phyloP scores from a whole-genome alignment of 2,113 vertebrate species.

The Planiliza haematocheilus region DNA sequence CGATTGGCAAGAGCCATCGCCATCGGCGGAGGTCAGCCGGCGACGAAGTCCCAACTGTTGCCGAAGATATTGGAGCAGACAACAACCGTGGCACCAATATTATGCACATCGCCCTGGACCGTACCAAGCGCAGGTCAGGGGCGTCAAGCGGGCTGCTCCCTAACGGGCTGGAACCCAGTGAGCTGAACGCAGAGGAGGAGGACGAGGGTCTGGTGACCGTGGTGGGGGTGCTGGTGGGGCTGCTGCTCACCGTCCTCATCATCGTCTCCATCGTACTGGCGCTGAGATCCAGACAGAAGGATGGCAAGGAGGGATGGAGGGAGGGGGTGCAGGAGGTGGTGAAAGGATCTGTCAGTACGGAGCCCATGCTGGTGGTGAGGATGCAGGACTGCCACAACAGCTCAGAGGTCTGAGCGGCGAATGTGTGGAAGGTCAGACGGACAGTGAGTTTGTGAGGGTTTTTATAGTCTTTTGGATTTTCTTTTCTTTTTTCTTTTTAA shows the following conservation, averaged over 20 bases:
- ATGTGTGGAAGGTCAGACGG: conserved; percentile 12
- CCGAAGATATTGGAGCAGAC: conserved; percentile 85
- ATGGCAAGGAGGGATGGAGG: conserved; percentile 73
- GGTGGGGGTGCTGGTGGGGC: conserved; percentile 78
- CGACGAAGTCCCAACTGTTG: conserved; percentile 66
- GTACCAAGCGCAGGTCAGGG: conserved; percentile 66
- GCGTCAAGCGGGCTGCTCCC: conserved; percentile 66
- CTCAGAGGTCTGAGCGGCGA: conserved; percentile 90
- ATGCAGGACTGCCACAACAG: conserved; percentile 85
- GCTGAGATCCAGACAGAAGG: conserved; percentile 74
- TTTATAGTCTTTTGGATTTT: conserved; percentile 52
- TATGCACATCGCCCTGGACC: conserved; percentile 90
- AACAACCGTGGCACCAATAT: conserved; percentile 93
- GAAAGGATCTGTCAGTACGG: conserved; percentile 78
- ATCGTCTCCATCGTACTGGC: conserved; percentile 74
- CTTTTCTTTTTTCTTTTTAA: conserved; percentile 38
- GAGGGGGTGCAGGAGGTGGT: conserved; percentile 74
- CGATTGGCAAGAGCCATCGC: conserved; percentile 34
- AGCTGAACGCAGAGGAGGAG: conserved; percentile 65
- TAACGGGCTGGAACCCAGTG: conserved; percentile 77
- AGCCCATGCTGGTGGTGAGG: conserved; percentile 87
- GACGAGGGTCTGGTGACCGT: conserved; percentile 79
- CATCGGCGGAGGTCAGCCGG: conserved; percentile 76
- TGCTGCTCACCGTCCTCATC: conserved; percentile 85
- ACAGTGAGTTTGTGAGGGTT: conserved; percentile 46